Evolutionary conservation across 2,113 vertebrate species (phyloP).

Genomic region (Phaethon lepturus): DNA sequence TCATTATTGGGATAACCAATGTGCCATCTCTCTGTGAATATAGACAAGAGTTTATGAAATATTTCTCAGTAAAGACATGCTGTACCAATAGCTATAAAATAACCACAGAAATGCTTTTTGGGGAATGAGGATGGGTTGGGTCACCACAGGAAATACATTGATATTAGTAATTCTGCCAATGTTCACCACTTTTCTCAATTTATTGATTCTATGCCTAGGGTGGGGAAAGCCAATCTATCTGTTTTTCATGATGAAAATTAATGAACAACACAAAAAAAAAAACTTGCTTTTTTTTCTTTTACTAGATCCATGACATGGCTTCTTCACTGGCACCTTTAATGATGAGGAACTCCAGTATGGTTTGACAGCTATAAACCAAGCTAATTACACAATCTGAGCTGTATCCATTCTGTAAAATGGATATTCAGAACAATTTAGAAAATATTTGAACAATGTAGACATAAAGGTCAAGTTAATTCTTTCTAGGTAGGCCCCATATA

Average conservation of each 20-base stretch:
- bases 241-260: slow-evolving; percentile 57
- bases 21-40: not conserved
- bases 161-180: slow-evolving; percentile 29
- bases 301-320: not conserved
- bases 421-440: slow-evolving; percentile 54
- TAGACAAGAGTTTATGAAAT: not conserved
- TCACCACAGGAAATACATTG: not conserved
- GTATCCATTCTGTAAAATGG: slow-evolving; percentile 49
- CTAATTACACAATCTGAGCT: slow-evolving; percentile 62
- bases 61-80: not conserved
- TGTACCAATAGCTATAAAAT: not conserved
- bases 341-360: not conserved
- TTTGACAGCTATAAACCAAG: slow-evolving; percentile 22
- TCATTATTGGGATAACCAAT: slow-evolving; percentile 18
- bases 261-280: slow-evolving; percentile 24
- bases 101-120: not conserved
- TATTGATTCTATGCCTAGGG: slow-evolving; percentile 50
- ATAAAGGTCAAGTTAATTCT: slow-evolving; percentile 46
- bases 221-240: slow-evolving; percentile 3
- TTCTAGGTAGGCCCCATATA: not conserved
- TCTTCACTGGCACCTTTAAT: slow-evolving; percentile 44
- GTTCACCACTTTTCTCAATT: slow-evolving; percentile 56
- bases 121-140: not conserved
- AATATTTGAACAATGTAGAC: slow-evolving; percentile 53
- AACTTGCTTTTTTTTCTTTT: not conserved